Evolutionary conservation across 2,888 invertebrate genomes (phyloP).

Genomic region (Camponotus fellah): DNA sequence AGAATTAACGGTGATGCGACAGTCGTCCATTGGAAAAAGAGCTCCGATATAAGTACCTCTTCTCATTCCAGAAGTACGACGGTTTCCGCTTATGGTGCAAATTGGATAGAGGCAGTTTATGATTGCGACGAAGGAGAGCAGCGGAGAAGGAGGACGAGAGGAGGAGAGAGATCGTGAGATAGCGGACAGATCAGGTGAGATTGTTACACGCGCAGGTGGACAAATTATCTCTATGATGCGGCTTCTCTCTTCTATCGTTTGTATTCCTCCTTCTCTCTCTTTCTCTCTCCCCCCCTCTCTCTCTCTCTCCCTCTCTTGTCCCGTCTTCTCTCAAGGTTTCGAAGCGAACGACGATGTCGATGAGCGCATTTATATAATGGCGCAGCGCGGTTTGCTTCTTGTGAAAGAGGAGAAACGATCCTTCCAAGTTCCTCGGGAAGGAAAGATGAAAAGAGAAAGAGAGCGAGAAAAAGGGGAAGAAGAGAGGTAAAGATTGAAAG

Average conservation of each 20-base stretch:
- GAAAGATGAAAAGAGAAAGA: background rate
- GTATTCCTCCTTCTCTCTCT: slow-evolving; percentile 43
- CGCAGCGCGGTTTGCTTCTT: slow-evolving; percentile 45
- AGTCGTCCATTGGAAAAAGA: background rate
- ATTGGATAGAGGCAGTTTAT: background rate
- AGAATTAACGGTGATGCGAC: background rate
- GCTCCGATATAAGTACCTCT: background rate
- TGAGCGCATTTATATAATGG: slow-evolving; percentile 67
- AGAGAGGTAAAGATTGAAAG: background rate
- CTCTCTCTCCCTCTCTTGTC: background rate
- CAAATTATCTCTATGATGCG: slow-evolving; percentile 68
- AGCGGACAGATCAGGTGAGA: slow-evolving; percentile 69
- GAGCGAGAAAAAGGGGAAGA: slow-evolving; percentile 1
- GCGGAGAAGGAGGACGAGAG: slow-evolving; percentile 1
- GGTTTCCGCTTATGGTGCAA: too few species aligned
- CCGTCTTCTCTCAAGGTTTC: slow-evolving; percentile 70
- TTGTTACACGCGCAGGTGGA: slow-evolving; percentile 77
- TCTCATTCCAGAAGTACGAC: background rate
- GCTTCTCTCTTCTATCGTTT: slow-evolving; percentile 44
- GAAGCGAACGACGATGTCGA: slow-evolving; percentile 43
- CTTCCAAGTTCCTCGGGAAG: slow-evolving; percentile 18
- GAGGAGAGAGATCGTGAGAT: slow-evolving; percentile 66
- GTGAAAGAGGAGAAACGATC: slow-evolving; percentile 43
- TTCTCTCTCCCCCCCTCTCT: background rate
- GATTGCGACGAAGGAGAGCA: slow-evolving; percentile 21